phyloP scores from a whole-genome alignment of 2,797 vertebrate species.

The Chaenodraco wilsoni region DNA sequence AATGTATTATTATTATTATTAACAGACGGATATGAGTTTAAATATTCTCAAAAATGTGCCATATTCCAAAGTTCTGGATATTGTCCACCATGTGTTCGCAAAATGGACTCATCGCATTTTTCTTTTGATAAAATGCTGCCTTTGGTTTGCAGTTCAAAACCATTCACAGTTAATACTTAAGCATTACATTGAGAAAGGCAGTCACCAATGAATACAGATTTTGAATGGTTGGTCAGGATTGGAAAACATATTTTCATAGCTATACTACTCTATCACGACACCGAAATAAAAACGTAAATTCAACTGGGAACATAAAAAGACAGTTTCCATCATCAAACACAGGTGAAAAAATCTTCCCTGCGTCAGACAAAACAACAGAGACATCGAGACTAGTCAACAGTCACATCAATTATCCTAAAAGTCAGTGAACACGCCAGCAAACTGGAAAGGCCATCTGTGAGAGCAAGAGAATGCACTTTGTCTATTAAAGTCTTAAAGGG shows the following conservation, averaged over 20 bases:
- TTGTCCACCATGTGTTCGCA: not conserved
- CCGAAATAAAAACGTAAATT: constrained; percentile 37
- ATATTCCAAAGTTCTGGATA: not conserved
- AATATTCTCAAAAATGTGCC: constrained; percentile 4
- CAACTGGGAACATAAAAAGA: constrained; percentile 26
- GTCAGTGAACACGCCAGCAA: constrained; percentile 50
- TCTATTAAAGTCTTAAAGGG: constrained; percentile 29
- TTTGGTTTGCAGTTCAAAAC: constrained; percentile 7
- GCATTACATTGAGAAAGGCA: constrained; percentile 16
- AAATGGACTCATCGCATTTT: not conserved
- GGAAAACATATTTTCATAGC: constrained; percentile 42
- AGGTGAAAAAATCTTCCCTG: not conserved
- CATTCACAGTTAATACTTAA: constrained; percentile 19
- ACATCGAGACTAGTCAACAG: constrained; percentile 43
- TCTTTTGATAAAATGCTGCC: constrained; percentile 10
- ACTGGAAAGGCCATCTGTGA: constrained; percentile 61
- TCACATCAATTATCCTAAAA: constrained; percentile 58
- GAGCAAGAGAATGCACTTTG: constrained; percentile 66
- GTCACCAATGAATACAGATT: constrained; percentile 34
- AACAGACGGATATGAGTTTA: too few relatives aligned
- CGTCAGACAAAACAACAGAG: constrained; percentile 32
- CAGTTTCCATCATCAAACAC: constrained; percentile 7
- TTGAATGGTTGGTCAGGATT: constrained; percentile 46
- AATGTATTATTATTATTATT: too few relatives aligned
- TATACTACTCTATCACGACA: constrained; percentile 8